Conservation (phyloP, 2,113 vertebrate species). For the Ptilonorhynchus violaceus region DNA sequence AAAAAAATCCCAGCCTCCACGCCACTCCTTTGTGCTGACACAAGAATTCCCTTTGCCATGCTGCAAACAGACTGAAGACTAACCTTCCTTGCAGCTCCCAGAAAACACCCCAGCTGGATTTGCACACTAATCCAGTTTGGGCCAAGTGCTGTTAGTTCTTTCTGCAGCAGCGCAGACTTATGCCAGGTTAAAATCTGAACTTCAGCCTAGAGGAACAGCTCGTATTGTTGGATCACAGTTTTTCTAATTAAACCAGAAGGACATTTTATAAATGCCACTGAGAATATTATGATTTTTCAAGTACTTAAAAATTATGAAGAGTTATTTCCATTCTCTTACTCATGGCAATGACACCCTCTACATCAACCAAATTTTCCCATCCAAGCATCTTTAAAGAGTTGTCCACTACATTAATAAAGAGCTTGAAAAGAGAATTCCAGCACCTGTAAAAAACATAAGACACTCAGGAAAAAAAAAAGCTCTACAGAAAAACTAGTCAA, state of each 20-base stretch:
- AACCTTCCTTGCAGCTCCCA: neutral
- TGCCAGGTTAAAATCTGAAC: neutral
- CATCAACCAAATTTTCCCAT: neutral
- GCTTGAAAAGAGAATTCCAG: neutral
- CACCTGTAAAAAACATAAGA: neutral
- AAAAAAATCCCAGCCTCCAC: neutral
- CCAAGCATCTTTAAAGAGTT: neutral
- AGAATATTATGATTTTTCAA: neutral
- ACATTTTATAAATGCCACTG: neutral
- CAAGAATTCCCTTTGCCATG: neutral
- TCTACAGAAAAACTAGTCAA: neutral
- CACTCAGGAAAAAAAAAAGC: neutral
- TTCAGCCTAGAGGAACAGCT: slow-evolving; percentile 1
- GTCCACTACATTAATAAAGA: neutral
- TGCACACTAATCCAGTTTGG: neutral
- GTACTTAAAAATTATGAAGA: neutral
- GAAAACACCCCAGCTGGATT: slow-evolving; percentile 1
- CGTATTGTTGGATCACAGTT: neutral
- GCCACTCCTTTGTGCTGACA: neutral
- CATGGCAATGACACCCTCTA: neutral
- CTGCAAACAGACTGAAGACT: neutral
- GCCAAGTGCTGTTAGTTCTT: neutral
- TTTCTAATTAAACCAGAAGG: neutral
- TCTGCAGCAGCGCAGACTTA: neutral
- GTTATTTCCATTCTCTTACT: neutral